A percentile compares a stretch with the other conserved stretches of the same genome.
Conservation (phyloP, 2,888 invertebrate genomes). For the Herminia tarsipennalis region DNA sequence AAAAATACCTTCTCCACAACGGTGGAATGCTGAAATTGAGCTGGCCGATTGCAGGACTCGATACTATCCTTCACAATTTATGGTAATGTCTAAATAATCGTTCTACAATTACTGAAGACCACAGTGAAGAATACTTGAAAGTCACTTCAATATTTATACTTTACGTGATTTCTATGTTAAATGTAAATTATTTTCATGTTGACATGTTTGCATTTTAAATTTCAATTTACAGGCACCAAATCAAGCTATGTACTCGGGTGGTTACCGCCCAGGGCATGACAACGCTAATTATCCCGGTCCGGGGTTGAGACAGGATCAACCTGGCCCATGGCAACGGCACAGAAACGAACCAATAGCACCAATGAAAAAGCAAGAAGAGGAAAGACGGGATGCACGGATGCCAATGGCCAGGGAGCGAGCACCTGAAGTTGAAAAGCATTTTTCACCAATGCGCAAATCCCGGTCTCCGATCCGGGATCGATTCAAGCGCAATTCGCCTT, state of each 20-base stretch:
- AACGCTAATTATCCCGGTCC: constrained; percentile 52
- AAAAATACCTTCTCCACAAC: too few relatives aligned
- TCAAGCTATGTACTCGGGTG: constrained; percentile 75
- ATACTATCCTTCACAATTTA: too few relatives aligned
- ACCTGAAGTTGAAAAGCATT: constrained; percentile 23
- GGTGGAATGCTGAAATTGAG: too few relatives aligned
- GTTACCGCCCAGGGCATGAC: constrained; percentile 64
- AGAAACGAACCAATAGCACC: constrained; percentile 44
- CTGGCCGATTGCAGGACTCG: too few relatives aligned
- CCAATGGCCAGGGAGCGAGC: constrained; percentile 32
- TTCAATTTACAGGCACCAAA: constrained; percentile 80
- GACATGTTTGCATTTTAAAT: constrained; percentile 67
- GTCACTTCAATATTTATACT: too few relatives aligned
- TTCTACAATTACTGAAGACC: too few relatives aligned
- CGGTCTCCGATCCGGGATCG: constrained; percentile 67
- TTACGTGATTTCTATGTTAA: constrained; percentile 13
- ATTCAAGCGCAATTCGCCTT: constrained; percentile 67
- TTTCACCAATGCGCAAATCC: constrained; percentile 45
- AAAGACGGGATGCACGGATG: constrained; percentile 44
- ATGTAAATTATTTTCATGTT: constrained; percentile 14
- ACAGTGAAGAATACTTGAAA: too few relatives aligned
- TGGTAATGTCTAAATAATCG: too few relatives aligned
- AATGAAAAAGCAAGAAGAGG: constrained; percentile 57
- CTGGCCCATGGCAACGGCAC: constrained; percentile 60
- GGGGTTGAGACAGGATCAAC: constrained; percentile 40